Evolutionary conservation across 2,113 vertebrate species (phyloP).

Genomic region (Colinus virginianus): DNA sequence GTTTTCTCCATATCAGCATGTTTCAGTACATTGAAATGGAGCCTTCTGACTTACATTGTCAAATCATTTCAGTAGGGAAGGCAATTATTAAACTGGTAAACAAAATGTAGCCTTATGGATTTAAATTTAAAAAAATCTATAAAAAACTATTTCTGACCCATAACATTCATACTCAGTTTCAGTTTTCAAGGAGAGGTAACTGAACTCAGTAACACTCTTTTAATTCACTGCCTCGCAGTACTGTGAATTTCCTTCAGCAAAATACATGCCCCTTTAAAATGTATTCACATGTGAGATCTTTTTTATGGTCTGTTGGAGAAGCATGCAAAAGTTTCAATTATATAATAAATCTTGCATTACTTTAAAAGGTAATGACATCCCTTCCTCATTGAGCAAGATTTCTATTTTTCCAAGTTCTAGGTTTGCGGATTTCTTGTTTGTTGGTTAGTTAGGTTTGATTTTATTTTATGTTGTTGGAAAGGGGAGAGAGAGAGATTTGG

Average conservation of each 20-base stretch:
- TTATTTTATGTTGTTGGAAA: background rate
- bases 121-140: slow-evolving; percentile 24
- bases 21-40: background rate
- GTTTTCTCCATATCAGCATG: background rate
- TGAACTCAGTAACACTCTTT: slow-evolving; percentile 63
- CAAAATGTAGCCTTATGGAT: background rate
- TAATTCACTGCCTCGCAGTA: slow-evolving; percentile 20
- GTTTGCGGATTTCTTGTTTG: background rate
- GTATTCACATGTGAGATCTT: slow-evolving; percentile 8
- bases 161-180: background rate
- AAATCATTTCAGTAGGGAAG: background rate
- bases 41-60: background rate
- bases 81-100: slow-evolving; percentile 7
- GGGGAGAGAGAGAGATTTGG: fast-evolving
- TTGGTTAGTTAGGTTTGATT: background rate
- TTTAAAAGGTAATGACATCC: background rate
- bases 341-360: background rate
- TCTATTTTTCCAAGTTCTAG: background rate
- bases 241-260: slow-evolving; percentile 25
- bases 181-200: slow-evolving; percentile 27
- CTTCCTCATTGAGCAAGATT: slow-evolving; percentile 20
- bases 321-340: background rate
- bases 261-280: slow-evolving; percentile 30
- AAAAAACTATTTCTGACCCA: slow-evolving; percentile 12
- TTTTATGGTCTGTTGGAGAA: background rate